These are phyloP conservation scores for Enteromius anoplus DNA, from an alignment of 2,797 vertebrate genomes.

Conservation along the genomic window DNA sequence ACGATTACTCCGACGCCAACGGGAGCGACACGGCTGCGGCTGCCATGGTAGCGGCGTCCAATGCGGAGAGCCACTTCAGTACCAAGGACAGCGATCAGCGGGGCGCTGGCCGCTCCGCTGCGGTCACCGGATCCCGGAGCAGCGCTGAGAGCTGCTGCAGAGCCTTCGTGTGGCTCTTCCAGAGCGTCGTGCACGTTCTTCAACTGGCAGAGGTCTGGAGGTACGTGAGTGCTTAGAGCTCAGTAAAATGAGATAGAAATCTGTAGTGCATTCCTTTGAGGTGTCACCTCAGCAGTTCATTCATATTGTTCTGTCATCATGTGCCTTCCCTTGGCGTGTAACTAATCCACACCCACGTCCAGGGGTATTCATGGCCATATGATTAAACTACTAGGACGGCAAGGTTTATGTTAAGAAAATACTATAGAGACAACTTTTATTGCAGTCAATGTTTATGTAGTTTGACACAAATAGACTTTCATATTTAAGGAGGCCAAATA, in stretches of 20 bases:
- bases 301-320: conserved; percentile 25
- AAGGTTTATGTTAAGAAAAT: background rate
- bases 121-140: conserved; percentile 69
- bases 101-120: conserved; percentile 74
- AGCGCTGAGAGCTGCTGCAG: conserved; percentile 85
- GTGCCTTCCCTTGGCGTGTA: background rate
- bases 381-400: background rate
- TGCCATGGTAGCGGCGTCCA: conserved; percentile 73
- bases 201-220: conserved; percentile 96
- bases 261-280: background rate
- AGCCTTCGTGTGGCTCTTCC: conserved; percentile 88
- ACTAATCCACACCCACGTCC: conserved; percentile 14
- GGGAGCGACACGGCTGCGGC: conserved; percentile 73
- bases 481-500: background rate
- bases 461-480: background rate
- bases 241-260: conserved; percentile 6
- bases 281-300: conserved; percentile 32
- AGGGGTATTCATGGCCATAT: background rate
- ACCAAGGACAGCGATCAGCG: conserved; percentile 82
- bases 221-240: conserved; percentile 71
- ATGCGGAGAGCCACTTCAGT: conserved; percentile 75
- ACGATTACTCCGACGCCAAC: conserved; percentile 79
- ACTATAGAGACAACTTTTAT: background rate
- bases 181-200: conserved; percentile 87
- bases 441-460: background rate